Conservation (phyloP, 2,888 invertebrate genomes). For the Beris chalybata region DNA sequence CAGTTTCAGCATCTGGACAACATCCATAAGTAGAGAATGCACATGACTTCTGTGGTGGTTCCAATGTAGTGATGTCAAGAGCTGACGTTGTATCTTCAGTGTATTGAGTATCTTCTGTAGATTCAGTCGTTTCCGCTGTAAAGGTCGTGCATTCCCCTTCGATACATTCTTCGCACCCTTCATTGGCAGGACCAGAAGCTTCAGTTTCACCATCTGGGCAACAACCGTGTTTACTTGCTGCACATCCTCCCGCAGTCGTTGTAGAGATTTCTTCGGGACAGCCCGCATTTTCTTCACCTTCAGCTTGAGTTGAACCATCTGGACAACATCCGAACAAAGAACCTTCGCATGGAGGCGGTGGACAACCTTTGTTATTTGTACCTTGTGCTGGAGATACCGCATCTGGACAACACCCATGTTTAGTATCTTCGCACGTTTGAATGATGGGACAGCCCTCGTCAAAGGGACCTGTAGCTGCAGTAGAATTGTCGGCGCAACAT, state of each 20-base stretch:
- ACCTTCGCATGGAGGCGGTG: conserved; percentile 69
- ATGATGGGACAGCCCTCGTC: conserved; percentile 74
- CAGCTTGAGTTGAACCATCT: conserved; percentile 74
- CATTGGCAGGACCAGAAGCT: conserved; percentile 74
- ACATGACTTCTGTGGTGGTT: conserved; percentile 52
- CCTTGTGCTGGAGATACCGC: conserved; percentile 77
- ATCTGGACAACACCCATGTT: conserved; percentile 81
- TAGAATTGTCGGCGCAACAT: conserved; percentile 82
- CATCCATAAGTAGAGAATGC: conserved; percentile 62
- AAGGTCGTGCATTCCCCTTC: conserved; percentile 42
- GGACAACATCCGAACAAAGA: conserved; percentile 87
- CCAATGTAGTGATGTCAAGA: conserved; percentile 54
- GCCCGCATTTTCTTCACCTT: conserved; percentile 78
- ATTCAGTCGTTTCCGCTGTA: conserved; percentile 42
- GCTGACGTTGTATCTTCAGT: conserved; percentile 7
- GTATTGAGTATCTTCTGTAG: conserved; percentile 41
- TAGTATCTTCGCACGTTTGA: conserved; percentile 74
- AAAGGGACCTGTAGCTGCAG: conserved; percentile 79
- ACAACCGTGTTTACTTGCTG: conserved; percentile 68
- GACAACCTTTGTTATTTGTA: conserved; percentile 73
- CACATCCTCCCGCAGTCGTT: conserved; percentile 47
- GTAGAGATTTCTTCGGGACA: conserved; percentile 69
- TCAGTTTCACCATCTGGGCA: conserved; percentile 77
- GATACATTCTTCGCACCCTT: conserved; percentile 66
- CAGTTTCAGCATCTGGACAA: conserved; percentile 68